Evolutionary conservation across 1,140 invertebrate genomes (phyloP), one percentile per base, ranked within the genome.

Genomic region (Apis florea): DNA sequence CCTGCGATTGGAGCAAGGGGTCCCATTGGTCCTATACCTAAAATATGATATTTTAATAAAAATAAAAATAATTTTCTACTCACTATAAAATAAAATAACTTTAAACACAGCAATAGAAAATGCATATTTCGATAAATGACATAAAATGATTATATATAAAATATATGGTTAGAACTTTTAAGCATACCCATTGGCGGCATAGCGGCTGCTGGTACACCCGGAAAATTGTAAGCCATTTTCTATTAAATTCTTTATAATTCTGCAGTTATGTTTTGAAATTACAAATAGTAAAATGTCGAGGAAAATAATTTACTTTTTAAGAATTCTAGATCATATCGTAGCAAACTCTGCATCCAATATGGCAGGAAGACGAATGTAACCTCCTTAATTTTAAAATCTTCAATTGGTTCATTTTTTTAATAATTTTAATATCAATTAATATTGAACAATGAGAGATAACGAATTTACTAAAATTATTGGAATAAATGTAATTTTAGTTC

Each of bases 401-500:
- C 49, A 49, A 40, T 61, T 17, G 66, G 5, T 19, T 63, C 54
- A 75, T 81, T 49, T 49, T 26, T 9, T 63, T 21, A 1, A 68
- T 21, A 31, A 54, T 77, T 9, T 49, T 26, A 11, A 2, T 49
- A 1, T 12, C 2, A 8, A 67, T 31, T 63, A 6, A 31, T 10
- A 15, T n/a, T n/a, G 3, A 59, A 89, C 78, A 66, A 95, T 95
- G 95, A 93, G 92, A 80, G 92, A 96, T 63, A 97, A 97, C 86
- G 90, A 93, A 84, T 92, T 94, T 79, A 95, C 94, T 11, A 94
- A 94, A 91, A 95, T 97, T 61, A 79, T 94, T 63, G 95, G 96
- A 0, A 89, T 90, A 56, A 95, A 95, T 49, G 94, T 96, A 1
- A 91, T 97, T 85, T 93, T 97, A 72, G 95, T 97, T 9, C 96